Evolutionary conservation across 1,140 invertebrate genomes (phyloP).

Genomic region (Hycleus phaleratus): DNA sequence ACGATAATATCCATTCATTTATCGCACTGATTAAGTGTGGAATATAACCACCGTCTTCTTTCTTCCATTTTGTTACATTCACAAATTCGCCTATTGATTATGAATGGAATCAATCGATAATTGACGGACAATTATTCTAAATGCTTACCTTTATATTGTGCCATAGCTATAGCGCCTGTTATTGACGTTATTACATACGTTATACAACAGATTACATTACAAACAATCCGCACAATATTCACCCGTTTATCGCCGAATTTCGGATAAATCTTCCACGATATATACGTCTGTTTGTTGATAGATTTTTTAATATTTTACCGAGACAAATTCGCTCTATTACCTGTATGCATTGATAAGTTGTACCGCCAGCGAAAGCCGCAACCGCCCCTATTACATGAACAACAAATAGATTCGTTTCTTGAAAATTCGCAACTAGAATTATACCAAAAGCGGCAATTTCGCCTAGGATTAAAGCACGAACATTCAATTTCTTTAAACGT

Average conservation of each 20-base stretch:
- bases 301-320: neutral
- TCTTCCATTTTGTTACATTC: constrained; percentile 48
- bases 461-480: constrained; percentile 39
- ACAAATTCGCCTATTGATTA: constrained; percentile 1
- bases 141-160: constrained; percentile 3
- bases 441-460: constrained; percentile 36
- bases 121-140: neutral
- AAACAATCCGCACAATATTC: constrained; percentile 40
- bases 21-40: constrained; percentile 50
- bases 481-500: no score
- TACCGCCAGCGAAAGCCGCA: constrained; percentile 53
- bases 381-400: constrained; percentile 59
- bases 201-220: neutral
- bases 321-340: constrained; percentile 31
- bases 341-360: constrained; percentile 53
- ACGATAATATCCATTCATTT: constrained; percentile 56
- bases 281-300: constrained; percentile 44
- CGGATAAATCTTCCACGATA: constrained; percentile 55
- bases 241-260: constrained; percentile 46
- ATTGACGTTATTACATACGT: no score
- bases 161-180: neutral
- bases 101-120: no score
- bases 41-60: constrained; percentile 50
- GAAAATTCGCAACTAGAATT: constrained; percentile 59
- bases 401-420: constrained; percentile 56